phyloP scores from a whole-genome alignment of 2,113 vertebrate species.

The Casuarius casuarius region DNA sequence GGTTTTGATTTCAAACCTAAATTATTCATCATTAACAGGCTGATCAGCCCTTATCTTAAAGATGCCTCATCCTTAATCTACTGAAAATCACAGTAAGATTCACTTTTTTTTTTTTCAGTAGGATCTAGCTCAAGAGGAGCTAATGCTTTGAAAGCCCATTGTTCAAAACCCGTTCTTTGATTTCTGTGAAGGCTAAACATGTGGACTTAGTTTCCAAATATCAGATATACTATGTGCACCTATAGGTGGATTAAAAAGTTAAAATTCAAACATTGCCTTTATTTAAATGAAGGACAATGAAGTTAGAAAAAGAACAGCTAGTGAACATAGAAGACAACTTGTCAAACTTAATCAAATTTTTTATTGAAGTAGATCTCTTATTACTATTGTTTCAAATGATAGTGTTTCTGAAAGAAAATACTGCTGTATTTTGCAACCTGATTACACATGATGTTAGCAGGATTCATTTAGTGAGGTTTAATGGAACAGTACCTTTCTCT shows the following conservation, averaged over 20 bases:
- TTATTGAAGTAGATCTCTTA: neutral
- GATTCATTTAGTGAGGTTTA: neutral
- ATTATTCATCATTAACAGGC: neutral
- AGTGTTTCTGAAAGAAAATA: neutral
- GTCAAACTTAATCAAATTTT: neutral
- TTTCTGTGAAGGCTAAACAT: neutral
- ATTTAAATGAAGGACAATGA: neutral
- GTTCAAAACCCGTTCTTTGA: neutral
- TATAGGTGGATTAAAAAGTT: neutral
- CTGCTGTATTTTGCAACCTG: neutral
- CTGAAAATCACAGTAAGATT: neutral
- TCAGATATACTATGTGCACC: neutral
- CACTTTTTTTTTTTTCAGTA: neutral
- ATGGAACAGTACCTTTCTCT: slow-evolving; percentile 89
- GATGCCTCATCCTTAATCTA: neutral
- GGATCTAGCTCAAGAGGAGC: neutral
- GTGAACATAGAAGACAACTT: neutral
- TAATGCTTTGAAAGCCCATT: neutral
- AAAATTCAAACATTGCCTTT: neutral
- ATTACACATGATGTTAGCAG: neutral
- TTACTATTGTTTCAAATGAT: neutral
- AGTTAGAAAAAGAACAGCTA: neutral
- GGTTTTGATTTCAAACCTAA: neutral
- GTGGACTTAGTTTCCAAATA: neutral
- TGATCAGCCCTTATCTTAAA: neutral